Percentiles rank a stretch among this genome's conserved stretches.
phyloP scores from a whole-genome alignment of 2,797 vertebrate genomes.

The Fratercula arctica region DNA sequence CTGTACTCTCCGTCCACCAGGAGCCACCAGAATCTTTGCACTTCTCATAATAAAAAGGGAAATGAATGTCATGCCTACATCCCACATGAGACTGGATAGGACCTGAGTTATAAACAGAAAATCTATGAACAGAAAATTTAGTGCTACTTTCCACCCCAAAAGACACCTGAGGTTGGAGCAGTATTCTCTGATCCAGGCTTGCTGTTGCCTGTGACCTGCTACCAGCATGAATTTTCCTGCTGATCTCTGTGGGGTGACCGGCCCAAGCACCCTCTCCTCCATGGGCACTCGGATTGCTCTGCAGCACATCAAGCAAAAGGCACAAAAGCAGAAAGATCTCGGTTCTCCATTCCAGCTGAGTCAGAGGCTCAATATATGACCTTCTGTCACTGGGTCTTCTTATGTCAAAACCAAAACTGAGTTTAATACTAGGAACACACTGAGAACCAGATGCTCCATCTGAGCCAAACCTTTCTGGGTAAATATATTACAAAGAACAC shows the following conservation, averaged over 20 bases:
- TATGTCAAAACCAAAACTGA: slow-evolving; percentile 12
- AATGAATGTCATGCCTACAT: neutral
- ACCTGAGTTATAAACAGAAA: neutral
- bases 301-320: neutral
- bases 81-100: neutral
- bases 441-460: slow-evolving; percentile 34
- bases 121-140: neutral
- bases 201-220: neutral
- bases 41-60: neutral
- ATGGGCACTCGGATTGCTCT: neutral
- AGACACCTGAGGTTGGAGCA: neutral
- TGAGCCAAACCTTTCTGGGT: slow-evolving; percentile 20
- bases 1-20: neutral
- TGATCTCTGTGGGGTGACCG: neutral
- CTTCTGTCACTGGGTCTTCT: slow-evolving; percentile 28
- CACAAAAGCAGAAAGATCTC: neutral
- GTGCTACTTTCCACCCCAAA: neutral
- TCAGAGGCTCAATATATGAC: neutral
- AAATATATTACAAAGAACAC: slow-evolving; percentile 42
- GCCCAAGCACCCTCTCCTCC: neutral
- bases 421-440: neutral
- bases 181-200: neutral
- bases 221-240: neutral
- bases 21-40: neutral
- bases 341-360: neutral